Evolutionary conservation across 2,113 vertebrate genomes (phyloP).

Genomic region (Tapirus terrestris): DNA sequence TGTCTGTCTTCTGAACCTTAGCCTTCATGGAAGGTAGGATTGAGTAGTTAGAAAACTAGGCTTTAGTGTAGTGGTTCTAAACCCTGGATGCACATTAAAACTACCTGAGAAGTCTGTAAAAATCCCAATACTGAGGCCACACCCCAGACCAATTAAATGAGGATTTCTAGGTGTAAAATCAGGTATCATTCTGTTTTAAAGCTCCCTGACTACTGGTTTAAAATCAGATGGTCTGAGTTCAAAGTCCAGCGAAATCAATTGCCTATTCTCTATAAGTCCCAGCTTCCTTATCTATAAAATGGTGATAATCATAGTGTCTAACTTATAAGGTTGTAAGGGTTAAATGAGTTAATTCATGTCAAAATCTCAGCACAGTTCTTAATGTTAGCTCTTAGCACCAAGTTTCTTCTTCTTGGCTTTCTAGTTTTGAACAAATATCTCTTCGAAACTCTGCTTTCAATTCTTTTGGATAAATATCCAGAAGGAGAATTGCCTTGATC

Average conservation of each 20-base stretch:
- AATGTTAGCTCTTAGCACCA: not conserved
- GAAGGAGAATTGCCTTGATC: not conserved
- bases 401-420: not conserved
- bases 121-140: not conserved
- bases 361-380: not conserved
- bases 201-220: not conserved
- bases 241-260: not conserved
- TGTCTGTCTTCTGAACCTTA: not conserved
- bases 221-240: not conserved
- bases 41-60: not conserved
- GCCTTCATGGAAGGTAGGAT: not conserved
- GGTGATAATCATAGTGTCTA: not conserved
- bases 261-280: not conserved
- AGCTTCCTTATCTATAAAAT: not conserved
- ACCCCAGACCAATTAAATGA: not conserved
- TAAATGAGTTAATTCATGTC: not conserved
- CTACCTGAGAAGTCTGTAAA: not conserved
- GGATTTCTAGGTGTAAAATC: not conserved
- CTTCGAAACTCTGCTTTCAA: not conserved
- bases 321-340: not conserved
- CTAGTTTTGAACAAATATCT: not conserved
- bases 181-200: not conserved
- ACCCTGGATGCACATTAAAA: not conserved
- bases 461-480: not conserved
- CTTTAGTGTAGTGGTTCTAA: not conserved